A percentile compares a stretch with the other conserved stretches of the same genome.
phyloP scores from a whole-genome alignment of 2,113 vertebrate genomes.

The Turnix velox region DNA sequence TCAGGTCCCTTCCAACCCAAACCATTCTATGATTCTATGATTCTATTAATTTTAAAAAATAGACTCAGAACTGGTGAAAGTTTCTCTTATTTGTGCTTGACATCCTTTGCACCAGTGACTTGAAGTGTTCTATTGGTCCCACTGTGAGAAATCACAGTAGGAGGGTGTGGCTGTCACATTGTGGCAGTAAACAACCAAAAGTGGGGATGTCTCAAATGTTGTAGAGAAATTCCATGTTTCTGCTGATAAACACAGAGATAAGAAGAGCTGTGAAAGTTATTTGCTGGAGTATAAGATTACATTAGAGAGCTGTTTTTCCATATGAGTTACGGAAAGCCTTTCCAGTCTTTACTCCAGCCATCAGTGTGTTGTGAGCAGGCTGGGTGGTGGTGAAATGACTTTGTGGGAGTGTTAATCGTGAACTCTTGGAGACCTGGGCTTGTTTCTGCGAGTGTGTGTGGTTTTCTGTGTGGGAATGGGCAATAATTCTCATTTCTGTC shows the following conservation, averaged over 20 bases:
- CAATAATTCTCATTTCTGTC: background rate
- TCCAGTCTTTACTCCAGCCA: background rate
- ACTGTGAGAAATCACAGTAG: fast-evolving
- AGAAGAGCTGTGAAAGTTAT: background rate
- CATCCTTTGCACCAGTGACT: background rate
- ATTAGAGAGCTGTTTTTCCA: background rate
- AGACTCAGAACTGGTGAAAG: background rate
- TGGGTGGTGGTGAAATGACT: background rate
- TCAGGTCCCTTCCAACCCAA: no score
- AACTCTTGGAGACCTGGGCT: background rate
- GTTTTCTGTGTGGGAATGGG: background rate
- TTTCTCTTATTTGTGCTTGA: background rate
- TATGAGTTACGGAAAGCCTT: background rate
- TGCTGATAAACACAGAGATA: background rate
- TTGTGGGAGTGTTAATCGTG: background rate
- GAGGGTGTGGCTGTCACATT: background rate
- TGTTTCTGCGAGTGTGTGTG: background rate
- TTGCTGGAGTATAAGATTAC: background rate
- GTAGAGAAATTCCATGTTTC: background rate
- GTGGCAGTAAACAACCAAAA: background rate
- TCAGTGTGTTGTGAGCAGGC: background rate
- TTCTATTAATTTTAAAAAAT: no score
- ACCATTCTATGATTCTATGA: no score
- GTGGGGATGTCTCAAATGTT: background rate
- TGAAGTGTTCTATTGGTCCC: background rate